These are phyloP conservation scores for Plectropomus leopardus DNA, from an alignment of 2,113 vertebrate genomes.

Conservation along the genomic window DNA sequence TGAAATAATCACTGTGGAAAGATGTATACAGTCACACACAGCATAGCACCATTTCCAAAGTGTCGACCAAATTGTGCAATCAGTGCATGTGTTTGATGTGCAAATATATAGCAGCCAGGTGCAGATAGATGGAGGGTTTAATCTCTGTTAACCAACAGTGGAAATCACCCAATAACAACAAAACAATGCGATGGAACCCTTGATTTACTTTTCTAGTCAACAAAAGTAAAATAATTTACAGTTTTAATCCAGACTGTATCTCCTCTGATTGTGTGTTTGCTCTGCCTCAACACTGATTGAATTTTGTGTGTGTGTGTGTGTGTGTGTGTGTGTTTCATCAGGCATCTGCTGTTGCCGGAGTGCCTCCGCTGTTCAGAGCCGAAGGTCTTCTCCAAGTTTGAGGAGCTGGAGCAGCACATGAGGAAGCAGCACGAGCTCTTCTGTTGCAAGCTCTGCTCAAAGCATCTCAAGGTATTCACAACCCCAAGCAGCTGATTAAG, in stretches of 20 bases:
- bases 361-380: conserved; percentile 90
- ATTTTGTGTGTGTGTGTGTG: background rate
- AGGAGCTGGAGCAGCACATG: conserved; percentile 98
- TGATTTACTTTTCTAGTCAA: no score
- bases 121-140: no score
- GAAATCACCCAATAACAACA: no score
- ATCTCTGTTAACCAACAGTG: no score
- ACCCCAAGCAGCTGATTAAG: background rate
- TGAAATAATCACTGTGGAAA: background rate
- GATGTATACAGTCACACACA: background rate
- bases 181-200: no score
- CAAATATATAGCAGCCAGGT: no score
- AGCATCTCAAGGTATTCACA: conserved; percentile 92
- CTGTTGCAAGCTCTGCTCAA: conserved; percentile 95
- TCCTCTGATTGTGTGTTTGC: background rate
- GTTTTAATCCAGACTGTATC: background rate
- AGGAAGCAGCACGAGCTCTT: conserved; percentile 96
- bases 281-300: background rate
- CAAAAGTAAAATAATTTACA: background rate
- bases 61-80: no score
- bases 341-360: conserved; percentile 92
- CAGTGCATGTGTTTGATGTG: no score
- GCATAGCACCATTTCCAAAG: background rate
- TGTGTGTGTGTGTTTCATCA: conserved; percentile 58
- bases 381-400: conserved; percentile 91